Percentiles rank a stretch among this genome's conserved stretches.
Evolutionary conservation across 2,888 invertebrate genomes (phyloP).

Genomic region (Oxyteleia sp.): DNA sequence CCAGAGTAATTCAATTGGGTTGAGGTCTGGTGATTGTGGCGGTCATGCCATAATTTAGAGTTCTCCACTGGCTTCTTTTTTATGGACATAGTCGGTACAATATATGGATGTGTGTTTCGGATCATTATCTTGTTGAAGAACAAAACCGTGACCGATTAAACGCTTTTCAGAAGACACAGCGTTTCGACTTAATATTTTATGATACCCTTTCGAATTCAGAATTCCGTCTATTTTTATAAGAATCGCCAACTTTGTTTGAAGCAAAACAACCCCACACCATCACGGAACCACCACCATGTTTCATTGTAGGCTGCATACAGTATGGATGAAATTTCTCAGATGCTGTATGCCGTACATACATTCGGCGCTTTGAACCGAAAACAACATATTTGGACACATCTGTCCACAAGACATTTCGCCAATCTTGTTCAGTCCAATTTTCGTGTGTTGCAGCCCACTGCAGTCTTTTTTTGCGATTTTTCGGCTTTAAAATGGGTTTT

Average conservation of each 20-base stretch:
- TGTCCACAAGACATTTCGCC: slow-evolving; percentile 15
- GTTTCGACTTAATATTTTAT: slow-evolving; percentile 13
- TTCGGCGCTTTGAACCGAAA: slow-evolving; percentile 23
- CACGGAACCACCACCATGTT: slow-evolving; percentile 66
- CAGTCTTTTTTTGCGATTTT: slow-evolving; percentile 14
- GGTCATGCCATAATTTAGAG: slow-evolving; percentile 20
- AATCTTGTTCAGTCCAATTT: slow-evolving; percentile 18
- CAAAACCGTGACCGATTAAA: slow-evolving; percentile 11
- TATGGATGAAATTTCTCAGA: slow-evolving; percentile 23
- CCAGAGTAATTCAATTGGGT: slow-evolving; percentile 15
- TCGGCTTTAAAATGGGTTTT: slow-evolving; percentile 13
- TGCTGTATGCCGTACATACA: slow-evolving; percentile 4
- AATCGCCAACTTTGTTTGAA: slow-evolving; percentile 12
- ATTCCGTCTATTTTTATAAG: slow-evolving; percentile 10
- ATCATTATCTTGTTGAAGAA: slow-evolving; percentile 29
- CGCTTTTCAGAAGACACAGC: slow-evolving; percentile 15
- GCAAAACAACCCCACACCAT: slow-evolving; percentile 70
- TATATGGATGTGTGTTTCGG: slow-evolving; percentile 2
- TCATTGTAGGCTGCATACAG: slow-evolving; percentile 16
- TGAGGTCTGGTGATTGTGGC: slow-evolving; percentile 10
- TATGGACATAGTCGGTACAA: not conserved
- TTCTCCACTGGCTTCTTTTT: not conserved
- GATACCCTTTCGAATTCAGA: slow-evolving; percentile 44
- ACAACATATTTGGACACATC: slow-evolving; percentile 17
- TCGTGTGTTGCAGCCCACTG: slow-evolving; percentile 17